phyloP scores from a whole-genome alignment of 2,113 vertebrate species.

The Xenopus laevis region DNA sequence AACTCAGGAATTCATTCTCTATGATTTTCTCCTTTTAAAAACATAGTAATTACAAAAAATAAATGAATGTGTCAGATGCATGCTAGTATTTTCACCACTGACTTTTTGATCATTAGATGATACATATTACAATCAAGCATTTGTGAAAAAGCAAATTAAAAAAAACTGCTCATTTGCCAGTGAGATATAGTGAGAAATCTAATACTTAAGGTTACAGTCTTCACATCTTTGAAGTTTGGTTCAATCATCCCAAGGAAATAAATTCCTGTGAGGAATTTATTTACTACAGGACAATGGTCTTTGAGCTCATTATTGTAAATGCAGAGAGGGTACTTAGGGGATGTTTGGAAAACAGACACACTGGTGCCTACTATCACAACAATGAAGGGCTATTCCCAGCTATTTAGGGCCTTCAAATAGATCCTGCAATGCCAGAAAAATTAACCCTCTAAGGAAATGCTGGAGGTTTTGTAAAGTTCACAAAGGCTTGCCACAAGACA shows the following conservation, averaged over 20 bases:
- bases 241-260: slow-evolving; percentile 40
- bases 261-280: slow-evolving; percentile 24
- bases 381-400: background rate
- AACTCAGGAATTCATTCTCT: too few relatives aligned
- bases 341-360: slow-evolving; percentile 20
- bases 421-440: background rate
- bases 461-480: background rate
- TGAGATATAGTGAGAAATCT: too few relatives aligned
- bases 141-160: too few relatives aligned
- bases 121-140: too few relatives aligned
- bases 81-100: too few relatives aligned
- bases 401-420: slow-evolving; percentile 6
- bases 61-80: too few relatives aligned
- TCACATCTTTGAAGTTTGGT: slow-evolving; percentile 28
- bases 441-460: slow-evolving; percentile 11
- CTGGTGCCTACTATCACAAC: slow-evolving; percentile 22
- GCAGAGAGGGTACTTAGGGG: background rate
- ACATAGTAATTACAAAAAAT: too few relatives aligned
- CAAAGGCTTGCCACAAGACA: background rate
- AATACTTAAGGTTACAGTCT: slow-evolving; percentile 17
- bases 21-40: too few relatives aligned
- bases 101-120: too few relatives aligned
- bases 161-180: background rate
- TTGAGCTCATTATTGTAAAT: slow-evolving; percentile 25
- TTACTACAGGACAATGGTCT: background rate